Conservation (phyloP, 1,140 invertebrate genomes). For the Chionoecetes opilio region DNA sequence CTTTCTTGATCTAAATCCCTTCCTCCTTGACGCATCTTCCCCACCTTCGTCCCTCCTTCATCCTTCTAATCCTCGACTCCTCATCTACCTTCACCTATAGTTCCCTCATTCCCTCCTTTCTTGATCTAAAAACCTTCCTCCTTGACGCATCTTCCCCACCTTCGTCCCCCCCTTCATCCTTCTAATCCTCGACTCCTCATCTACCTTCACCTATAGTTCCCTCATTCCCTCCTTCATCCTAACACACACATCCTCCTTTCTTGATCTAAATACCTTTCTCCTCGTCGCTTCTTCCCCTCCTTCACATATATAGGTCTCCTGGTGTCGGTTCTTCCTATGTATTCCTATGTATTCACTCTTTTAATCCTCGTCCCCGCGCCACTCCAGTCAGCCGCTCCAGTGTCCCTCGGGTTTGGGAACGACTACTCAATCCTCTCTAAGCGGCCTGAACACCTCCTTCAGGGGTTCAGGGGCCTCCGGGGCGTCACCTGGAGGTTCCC, state of each 20-base stretch:
- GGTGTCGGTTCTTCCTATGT: too few species aligned
- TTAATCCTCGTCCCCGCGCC: not conserved
- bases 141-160: not conserved
- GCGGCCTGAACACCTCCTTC: not conserved
- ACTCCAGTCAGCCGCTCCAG: not conserved
- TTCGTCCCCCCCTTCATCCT: not conserved
- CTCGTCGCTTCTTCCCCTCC: not conserved
- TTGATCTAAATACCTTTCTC: not conserved
- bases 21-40: not conserved
- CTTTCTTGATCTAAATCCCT: not conserved
- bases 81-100: not conserved
- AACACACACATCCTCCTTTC: not conserved
- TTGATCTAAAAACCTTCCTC: not conserved
- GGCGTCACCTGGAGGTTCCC: slow-evolving; percentile 1
- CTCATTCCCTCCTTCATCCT: not conserved
- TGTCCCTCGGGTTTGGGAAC: not conserved
- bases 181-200: not conserved
- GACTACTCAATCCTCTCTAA: not conserved
- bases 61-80: not conserved
- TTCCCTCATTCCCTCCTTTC: not conserved
- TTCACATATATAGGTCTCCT: too few species aligned
- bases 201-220: not conserved
- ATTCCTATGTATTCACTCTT: too few species aligned
- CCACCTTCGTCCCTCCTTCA: not conserved
- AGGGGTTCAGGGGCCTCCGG: not conserved